Percentiles rank a stretch among this genome's conserved stretches.
These are phyloP conservation scores for Melanitta fusca DNA, from an alignment of 2,797 vertebrate genomes.

Conservation along the genomic window DNA sequence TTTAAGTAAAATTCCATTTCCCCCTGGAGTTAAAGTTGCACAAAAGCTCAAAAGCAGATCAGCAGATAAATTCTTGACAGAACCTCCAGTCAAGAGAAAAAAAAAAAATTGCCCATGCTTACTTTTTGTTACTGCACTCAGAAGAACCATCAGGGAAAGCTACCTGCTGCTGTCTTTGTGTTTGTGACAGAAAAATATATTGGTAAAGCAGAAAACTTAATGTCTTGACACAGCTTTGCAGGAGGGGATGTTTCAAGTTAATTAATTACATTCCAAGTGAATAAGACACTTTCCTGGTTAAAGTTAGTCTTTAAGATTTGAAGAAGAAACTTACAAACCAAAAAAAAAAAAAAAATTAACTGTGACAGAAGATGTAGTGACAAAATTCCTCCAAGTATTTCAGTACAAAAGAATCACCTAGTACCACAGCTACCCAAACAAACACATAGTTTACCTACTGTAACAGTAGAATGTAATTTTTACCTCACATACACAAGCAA, in stretches of 20 bases:
- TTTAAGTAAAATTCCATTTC: neutral
- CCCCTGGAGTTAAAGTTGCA: neutral
- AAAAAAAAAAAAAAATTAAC: neutral
- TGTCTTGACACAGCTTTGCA: neutral
- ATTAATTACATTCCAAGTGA: conserved; percentile 45
- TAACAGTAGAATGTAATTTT: neutral
- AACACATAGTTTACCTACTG: neutral
- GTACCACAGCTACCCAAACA: neutral
- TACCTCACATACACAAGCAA: neutral
- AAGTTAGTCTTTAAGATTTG: neutral
- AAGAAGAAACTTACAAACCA: neutral
- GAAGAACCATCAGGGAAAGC: neutral
- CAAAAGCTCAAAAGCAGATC: neutral
- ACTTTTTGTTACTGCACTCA: neutral
- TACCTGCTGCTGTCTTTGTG: neutral
- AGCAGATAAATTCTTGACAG: neutral
- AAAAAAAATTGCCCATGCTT: neutral
- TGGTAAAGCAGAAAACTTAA: neutral
- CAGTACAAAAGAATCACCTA: neutral
- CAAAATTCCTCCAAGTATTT: neutral
- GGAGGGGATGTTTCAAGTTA: conserved; percentile 30
- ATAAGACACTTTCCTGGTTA: conserved; percentile 4
- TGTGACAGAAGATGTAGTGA: neutral
- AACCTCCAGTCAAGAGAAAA: neutral
- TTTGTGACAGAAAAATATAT: neutral